Evolutionary conservation across 35 echinoderm and acorn worm genomes (phyloP).

Genomic region (Acanthaster planci): DNA sequence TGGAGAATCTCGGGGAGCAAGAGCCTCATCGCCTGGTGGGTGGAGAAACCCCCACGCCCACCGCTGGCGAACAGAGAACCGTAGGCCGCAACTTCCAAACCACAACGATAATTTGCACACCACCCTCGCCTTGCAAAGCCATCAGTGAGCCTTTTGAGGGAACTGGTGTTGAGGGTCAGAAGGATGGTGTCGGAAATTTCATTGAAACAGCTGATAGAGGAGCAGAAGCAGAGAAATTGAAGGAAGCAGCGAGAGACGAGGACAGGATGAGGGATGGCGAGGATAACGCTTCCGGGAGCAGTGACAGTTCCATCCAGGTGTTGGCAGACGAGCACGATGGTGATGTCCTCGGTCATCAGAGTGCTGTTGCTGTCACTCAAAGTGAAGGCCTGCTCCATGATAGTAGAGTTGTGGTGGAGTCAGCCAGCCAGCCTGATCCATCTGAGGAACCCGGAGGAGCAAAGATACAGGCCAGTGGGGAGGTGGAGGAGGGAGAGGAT

Average conservation of each 20-base stretch:
- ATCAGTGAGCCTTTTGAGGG: neutral
- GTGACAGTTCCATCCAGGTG: constrained; percentile 88
- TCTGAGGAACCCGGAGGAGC: neutral
- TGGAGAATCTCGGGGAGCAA: constrained; percentile 32
- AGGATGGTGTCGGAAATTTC: neutral
- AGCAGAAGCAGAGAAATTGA: constrained; percentile 8
- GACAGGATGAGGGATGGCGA: constrained; percentile 32
- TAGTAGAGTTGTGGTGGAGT: neutral
- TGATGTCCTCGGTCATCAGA: neutral
- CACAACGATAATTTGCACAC: constrained; percentile 76
- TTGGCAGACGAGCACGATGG: constrained; percentile 51
- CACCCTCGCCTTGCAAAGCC: constrained; percentile 71
- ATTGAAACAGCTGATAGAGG: neutral
- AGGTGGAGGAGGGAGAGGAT: constrained; percentile 5
- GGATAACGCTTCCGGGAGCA: constrained; percentile 68
- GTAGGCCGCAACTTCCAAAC: constrained; percentile 15
- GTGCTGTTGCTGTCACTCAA: neutral
- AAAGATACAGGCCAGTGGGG: neutral
- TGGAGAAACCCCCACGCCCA: neutral
- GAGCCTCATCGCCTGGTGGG: constrained; percentile 28
- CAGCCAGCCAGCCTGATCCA: neutral
- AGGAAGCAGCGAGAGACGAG: neutral
- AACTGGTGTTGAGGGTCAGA: neutral
- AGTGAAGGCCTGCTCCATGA: neutral
- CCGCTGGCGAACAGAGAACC: neutral